Percentiles rank a stretch among this genome's conserved stretches.
These are phyloP conservation scores for Metellina segmentata DNA, from an alignment of 2,888 invertebrate species.

Conservation along the genomic window DNA sequence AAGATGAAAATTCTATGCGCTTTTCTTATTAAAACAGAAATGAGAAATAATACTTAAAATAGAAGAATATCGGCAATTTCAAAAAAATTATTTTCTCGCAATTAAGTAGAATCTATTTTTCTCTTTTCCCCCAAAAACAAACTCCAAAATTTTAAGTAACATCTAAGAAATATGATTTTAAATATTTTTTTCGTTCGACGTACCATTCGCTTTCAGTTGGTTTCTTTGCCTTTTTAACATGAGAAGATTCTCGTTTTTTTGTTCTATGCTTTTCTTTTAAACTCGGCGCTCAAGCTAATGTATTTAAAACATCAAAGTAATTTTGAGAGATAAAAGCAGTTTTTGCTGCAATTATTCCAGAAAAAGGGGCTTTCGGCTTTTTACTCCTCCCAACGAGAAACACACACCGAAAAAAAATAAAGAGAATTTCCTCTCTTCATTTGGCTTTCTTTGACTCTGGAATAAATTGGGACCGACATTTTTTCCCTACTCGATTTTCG, in stretches of 20 bases:
- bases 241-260: not conserved
- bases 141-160: not conserved
- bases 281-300: constrained; percentile 13
- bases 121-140: not conserved
- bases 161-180: constrained; percentile 13
- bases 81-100: not conserved
- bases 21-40: not conserved
- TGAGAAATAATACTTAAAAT: not conserved
- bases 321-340: constrained; percentile 20
- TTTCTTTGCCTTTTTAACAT: not conserved
- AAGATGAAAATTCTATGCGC: not conserved
- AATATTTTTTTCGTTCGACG: not conserved
- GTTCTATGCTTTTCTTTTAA: constrained; percentile 2
- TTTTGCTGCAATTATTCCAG: constrained; percentile 27
- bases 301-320: constrained; percentile 51
- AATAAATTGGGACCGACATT: not conserved
- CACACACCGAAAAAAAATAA: constrained; percentile 1
- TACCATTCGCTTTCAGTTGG: not conserved
- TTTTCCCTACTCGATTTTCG: not conserved
- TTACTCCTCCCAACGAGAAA: not conserved
- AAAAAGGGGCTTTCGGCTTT: not conserved
- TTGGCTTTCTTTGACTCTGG: not conserved
- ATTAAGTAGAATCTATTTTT: not conserved
- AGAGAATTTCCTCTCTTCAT: not conserved
- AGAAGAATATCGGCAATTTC: not conserved